A percentile compares a stretch with the other conserved stretches of the same genome.
phyloP scores from a whole-genome alignment of 2,888 invertebrate species.

The Melanostoma mellinum region DNA sequence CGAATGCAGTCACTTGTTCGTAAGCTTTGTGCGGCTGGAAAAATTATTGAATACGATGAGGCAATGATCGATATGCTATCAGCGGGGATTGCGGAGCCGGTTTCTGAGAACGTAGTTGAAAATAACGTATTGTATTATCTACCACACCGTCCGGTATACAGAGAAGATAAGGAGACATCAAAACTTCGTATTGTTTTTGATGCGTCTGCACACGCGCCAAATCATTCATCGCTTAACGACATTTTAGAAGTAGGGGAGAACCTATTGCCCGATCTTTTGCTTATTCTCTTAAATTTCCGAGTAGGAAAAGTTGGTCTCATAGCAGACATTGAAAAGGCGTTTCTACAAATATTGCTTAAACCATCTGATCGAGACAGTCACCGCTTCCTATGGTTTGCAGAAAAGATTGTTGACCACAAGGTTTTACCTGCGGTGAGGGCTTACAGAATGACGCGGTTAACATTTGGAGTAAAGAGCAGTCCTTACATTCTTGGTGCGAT shows the following conservation, averaged over 20 bases:
- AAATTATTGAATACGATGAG: conserved; percentile 43
- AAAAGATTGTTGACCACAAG: conserved; percentile 17
- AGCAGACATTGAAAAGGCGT: conserved; percentile 43
- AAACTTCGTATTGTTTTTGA: conserved; percentile 1
- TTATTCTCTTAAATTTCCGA: conserved; percentile 31
- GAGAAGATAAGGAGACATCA: neutral
- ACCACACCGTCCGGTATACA: neutral
- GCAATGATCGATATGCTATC: conserved; percentile 33
- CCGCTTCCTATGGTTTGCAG: conserved; percentile 67
- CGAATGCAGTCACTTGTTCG: conserved; percentile 38
- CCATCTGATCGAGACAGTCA: conserved; percentile 69
- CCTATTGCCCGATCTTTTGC: too few species aligned
- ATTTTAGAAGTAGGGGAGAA: too few species aligned
- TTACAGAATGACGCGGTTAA: conserved; percentile 51
- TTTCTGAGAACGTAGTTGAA: neutral
- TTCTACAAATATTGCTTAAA: conserved; percentile 66
- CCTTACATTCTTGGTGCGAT: conserved; percentile 30
- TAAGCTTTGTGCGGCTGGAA: conserved; percentile 23
- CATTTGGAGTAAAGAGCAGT: conserved; percentile 38
- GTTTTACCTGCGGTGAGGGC: conserved; percentile 30
- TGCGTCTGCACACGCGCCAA: neutral
- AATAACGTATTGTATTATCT: neutral
- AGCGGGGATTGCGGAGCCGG: conserved; percentile 27
- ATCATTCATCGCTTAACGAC: too few species aligned
- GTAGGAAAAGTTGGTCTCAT: conserved; percentile 57